Base-by-base conservation (phyloP, 1,140 invertebrate species). In the Thalassaphorura encarpata region DNA sequence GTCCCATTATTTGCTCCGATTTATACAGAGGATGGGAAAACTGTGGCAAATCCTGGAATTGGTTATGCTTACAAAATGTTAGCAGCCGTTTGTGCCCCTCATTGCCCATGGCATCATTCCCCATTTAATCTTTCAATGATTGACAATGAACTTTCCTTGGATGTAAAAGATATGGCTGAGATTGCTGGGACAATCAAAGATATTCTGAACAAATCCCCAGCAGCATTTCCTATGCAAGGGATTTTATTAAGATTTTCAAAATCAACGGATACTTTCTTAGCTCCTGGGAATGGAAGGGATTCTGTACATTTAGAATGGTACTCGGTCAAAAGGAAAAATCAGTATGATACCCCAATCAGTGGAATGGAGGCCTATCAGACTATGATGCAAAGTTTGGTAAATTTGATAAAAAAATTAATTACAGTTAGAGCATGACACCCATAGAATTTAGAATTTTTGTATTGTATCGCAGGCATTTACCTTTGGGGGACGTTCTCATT, bases 291-390 rank as follows among this genome's bases (percentile, higher is more conserved):
- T 24, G 52, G 52, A 13, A 11, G 19, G 5, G n/a, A 45, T 21
- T 52, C 39, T 11, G 21, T 13, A 31, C 23, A 54, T 36, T 18
- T 54, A 28, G 52, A 54, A 47, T 54, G 33, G 11, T 54, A 54
- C 31, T 3, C 29, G 3, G 13, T 33, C n/a, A 50, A 50, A 8
- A 11, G 52, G 8, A 24, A 45, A 3, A n/a, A 48, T 18, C n/a
- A 5, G 6, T 54, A 54, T 33, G 3, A 54, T 4, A 18, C 51
- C 11, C 23, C 52, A 19, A 47, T 18, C 6, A 13, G 6, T 3
- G 52, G 52, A 18, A 11, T 54, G 5, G 52, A 41, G 16, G 52
- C 52, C n/a, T 54, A 54, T 21, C 52, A 54, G 39, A 42, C 42
- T 8, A 49, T 54, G 27, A 45, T 50, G 26, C 52, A 54, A 49